phyloP scores from a whole-genome alignment of 2,797 vertebrate species.

The Pangasius krempfi region DNA sequence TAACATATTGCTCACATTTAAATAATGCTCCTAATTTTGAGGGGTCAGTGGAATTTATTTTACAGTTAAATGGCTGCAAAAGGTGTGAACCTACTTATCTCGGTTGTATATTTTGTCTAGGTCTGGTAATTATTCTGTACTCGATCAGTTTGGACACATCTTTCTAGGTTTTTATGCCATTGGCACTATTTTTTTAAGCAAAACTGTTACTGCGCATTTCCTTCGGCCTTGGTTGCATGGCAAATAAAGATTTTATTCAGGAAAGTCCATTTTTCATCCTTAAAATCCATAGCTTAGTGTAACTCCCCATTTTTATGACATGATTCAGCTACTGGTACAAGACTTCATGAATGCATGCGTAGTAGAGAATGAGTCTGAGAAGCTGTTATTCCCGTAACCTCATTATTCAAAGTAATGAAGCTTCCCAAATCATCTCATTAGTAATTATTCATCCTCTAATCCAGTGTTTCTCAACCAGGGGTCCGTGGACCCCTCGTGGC shows the following conservation, averaged over 20 bases:
- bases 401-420: conserved; percentile 4
- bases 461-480: background rate
- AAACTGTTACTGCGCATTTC: background rate
- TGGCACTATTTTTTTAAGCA: background rate
- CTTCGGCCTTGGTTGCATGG: background rate
- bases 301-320: background rate
- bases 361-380: background rate
- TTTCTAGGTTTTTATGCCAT: background rate
- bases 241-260: background rate
- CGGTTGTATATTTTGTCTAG: background rate
- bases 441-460: background rate
- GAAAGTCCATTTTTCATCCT: background rate
- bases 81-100: background rate
- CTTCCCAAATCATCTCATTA: conserved; percentile 44
- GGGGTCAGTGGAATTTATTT: background rate
- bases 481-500: background rate
- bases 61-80: background rate
- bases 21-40: background rate
- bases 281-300: background rate
- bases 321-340: background rate
- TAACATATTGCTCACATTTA: background rate
- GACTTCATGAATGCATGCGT: background rate
- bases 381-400: background rate
- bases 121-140: background rate
- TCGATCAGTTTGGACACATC: background rate